These are phyloP conservation scores for Monochamus alternatus DNA, from an alignment of 2,888 invertebrate species.

Conservation along the genomic window DNA sequence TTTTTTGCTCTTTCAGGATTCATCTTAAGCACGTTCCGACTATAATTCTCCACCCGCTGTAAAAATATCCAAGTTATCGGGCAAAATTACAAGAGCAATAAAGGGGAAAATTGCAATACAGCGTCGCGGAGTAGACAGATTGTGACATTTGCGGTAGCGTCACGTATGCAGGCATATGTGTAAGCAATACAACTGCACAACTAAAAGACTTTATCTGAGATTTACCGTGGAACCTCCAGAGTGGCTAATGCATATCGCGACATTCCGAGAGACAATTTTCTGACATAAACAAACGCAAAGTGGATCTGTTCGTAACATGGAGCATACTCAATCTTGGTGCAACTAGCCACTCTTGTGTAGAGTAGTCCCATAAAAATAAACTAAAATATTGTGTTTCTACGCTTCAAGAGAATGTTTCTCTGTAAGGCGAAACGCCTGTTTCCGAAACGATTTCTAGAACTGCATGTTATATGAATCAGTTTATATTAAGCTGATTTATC, in stretches of 20 bases:
- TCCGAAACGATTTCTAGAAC: too few species aligned
- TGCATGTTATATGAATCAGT: too few species aligned
- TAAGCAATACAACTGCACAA: slow-evolving; percentile 27
- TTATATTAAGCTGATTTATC: too few species aligned
- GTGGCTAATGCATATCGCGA: slow-evolving; percentile 28
- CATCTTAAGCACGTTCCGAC: slow-evolving; percentile 8
- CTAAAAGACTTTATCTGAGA: slow-evolving; percentile 38
- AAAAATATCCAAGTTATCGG: slow-evolving; percentile 28
- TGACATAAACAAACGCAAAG: slow-evolving; percentile 24
- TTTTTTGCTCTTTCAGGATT: neutral
- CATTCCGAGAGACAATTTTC: slow-evolving; percentile 21
- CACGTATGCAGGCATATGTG: slow-evolving; percentile 38
- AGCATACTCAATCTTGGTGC: slow-evolving; percentile 2
- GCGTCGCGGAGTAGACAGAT: slow-evolving; percentile 29
- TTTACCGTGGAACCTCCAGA: slow-evolving; percentile 28
- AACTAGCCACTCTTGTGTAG: neutral
- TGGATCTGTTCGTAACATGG: slow-evolving; percentile 25
- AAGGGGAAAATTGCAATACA: slow-evolving; percentile 28
- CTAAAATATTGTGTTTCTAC: neutral
- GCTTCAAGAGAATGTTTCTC: neutral
- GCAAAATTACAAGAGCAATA: slow-evolving; percentile 28
- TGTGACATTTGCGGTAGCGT: slow-evolving; percentile 38
- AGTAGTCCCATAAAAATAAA: slow-evolving; percentile 12
- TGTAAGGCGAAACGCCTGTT: neutral
- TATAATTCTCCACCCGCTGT: slow-evolving; percentile 10